These are phyloP conservation scores for Telmatherina bonti DNA, from an alignment of 2,797 vertebrate genomes.

Conservation along the genomic window DNA sequence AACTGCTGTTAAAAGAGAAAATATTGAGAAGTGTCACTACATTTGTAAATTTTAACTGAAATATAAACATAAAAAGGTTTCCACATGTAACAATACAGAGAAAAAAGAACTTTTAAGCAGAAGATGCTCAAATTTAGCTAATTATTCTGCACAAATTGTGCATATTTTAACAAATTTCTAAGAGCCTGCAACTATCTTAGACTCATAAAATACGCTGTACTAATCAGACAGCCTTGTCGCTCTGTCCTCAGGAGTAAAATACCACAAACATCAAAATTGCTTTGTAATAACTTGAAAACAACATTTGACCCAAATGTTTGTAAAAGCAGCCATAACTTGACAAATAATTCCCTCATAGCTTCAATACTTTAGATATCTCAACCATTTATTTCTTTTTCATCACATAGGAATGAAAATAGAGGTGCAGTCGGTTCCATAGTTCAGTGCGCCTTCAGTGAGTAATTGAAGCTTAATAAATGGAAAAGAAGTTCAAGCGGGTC, in stretches of 20 bases:
- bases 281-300: background rate
- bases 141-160: too few relatives aligned
- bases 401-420: background rate
- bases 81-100: background rate
- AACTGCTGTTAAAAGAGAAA: background rate
- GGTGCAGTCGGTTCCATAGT: background rate
- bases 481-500: background rate
- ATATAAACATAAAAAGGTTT: background rate
- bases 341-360: background rate
- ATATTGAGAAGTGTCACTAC: background rate
- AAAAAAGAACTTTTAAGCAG: background rate
- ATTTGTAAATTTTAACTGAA: too few relatives aligned
- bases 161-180: too few relatives aligned
- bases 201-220: background rate
- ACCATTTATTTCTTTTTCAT: background rate
- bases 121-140: too few relatives aligned
- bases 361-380: background rate
- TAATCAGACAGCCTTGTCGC: background rate
- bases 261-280: background rate
- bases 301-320: background rate
- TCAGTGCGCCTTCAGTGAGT: background rate
- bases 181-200: too few relatives aligned
- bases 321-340: background rate
- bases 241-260: background rate
- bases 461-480: background rate